A percentile compares a stretch with the other conserved stretches of the same genome.
Conservation (phyloP, 2,113 vertebrate genomes). For the Cavia aperea region DNA sequence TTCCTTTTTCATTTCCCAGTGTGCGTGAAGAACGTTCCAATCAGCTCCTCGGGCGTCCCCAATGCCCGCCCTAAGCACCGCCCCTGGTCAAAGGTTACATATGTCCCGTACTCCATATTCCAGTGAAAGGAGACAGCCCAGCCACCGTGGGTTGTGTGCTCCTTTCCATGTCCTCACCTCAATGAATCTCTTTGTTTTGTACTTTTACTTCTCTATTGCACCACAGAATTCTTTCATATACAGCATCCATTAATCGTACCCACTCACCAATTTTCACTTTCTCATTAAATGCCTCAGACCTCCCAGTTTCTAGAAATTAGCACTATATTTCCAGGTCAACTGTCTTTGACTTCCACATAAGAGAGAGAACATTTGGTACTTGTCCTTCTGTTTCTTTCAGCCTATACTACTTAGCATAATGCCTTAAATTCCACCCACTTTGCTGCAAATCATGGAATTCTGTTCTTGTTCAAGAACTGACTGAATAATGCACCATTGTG, state of each 20-base stretch:
- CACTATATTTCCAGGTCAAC: not conserved
- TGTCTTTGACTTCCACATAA: not conserved
- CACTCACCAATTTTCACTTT: not conserved
- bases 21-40: too few relatives aligned
- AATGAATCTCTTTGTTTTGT: too few relatives aligned
- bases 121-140: too few relatives aligned
- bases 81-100: too few relatives aligned
- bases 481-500: not conserved
- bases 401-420: not conserved
- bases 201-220: too few relatives aligned
- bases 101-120: too few relatives aligned
- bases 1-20: too few relatives aligned
- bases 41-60: too few relatives aligned
- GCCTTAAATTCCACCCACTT: not conserved
- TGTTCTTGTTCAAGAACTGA: not conserved
- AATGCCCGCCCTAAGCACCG: too few relatives aligned
- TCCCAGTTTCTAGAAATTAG: not conserved
- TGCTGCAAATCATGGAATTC: not conserved
- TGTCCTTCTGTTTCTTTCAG: not conserved
- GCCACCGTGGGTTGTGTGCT: too few relatives aligned
- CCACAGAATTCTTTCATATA: too few relatives aligned
- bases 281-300: not conserved
- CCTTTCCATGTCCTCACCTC: too few relatives aligned
- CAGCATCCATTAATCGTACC: not conserved
- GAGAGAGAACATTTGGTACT: not conserved